Base-by-base conservation (phyloP, 2,797 vertebrate species). In the Megaceryle alcyon region DNA sequence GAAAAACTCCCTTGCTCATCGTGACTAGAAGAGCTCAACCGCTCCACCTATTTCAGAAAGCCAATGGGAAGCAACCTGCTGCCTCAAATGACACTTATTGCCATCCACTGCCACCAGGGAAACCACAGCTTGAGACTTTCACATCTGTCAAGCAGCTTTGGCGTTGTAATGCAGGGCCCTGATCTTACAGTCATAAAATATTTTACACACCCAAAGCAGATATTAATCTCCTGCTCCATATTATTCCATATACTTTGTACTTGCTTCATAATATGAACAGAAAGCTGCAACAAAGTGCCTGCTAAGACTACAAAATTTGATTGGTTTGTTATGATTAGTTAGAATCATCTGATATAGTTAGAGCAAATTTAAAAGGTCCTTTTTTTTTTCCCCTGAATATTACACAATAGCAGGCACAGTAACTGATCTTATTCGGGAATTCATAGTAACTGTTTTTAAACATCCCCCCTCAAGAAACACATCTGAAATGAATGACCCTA, bases 321-420 rank as follows among this genome's bases (percentile, higher is more conserved):
- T 82, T 90, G 66, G 72, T 96, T 75, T 87, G 31, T 80, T 95
- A 83, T 53, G 69, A 90, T 94, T 94, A 91, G 82, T 33, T 90
- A 61, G 37, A 93, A 88, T 8, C 25, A 20, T 82, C 93, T 94
- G 5, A 86, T 59, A 39, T 3, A 79, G 48, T 10, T 79, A 4
- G 76, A 78, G 84, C 59, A 92, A 73, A 96, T 75, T 60, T 61
- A 31, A 59, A 53, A 68, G 11, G 22, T 48, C 2, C 12, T 12
- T 37, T 68, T 4, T 57, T 56, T 37, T 41, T 37, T 14, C 14
- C 29, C 3, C 21, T 57, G 15, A 37, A n/a, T 75, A 51, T 72
- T 64, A 46, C 39, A 72, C 37, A 69, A 61, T 26, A 64, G 60
- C 31, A 78, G 35, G 12, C 64, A 91, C 37, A 95, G 31, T 64